Evolutionary conservation across 53 echinoderm and acorn worm species (phyloP).

Genomic region (Temnopleurus reevesii): DNA sequence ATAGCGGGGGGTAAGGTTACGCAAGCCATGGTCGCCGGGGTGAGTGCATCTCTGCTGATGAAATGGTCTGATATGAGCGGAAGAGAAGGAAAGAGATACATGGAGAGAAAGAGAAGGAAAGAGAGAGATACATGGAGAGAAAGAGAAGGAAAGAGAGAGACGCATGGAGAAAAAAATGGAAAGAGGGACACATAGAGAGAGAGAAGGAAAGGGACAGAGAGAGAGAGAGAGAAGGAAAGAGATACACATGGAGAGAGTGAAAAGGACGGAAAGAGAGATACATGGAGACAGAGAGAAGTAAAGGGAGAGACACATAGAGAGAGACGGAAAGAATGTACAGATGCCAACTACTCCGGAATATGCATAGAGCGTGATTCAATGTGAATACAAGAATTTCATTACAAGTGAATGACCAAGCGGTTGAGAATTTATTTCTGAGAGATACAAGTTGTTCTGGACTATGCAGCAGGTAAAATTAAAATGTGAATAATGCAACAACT

Average conservation of each 20-base stretch:
- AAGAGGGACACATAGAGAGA: background rate
- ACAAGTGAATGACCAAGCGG: too few species aligned
- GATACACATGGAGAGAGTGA: too few species aligned
- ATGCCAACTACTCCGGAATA: too few species aligned
- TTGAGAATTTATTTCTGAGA: too few species aligned
- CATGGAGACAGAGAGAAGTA: background rate
- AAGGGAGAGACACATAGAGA: background rate
- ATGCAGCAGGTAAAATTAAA: too few species aligned
- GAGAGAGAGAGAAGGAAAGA: too few species aligned
- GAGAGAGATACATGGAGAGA: background rate
- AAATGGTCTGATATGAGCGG: background rate
- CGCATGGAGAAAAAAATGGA: background rate
- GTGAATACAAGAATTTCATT: too few species aligned
- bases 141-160: background rate
- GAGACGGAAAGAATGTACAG: background rate
- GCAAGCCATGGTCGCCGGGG: slow-evolving; percentile 1
- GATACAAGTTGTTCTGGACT: too few species aligned
- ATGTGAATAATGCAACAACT: too few species aligned
- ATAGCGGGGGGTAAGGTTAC: slow-evolving; percentile 41
- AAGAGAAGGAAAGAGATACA: background rate
- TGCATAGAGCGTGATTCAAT: too few species aligned
- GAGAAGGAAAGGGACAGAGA: background rate
- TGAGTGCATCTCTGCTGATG: background rate
- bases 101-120: background rate
- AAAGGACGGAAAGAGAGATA: too few species aligned